phyloP scores from a whole-genome alignment of 2,797 vertebrate genomes.

The Threskiornis aethiopicus region DNA sequence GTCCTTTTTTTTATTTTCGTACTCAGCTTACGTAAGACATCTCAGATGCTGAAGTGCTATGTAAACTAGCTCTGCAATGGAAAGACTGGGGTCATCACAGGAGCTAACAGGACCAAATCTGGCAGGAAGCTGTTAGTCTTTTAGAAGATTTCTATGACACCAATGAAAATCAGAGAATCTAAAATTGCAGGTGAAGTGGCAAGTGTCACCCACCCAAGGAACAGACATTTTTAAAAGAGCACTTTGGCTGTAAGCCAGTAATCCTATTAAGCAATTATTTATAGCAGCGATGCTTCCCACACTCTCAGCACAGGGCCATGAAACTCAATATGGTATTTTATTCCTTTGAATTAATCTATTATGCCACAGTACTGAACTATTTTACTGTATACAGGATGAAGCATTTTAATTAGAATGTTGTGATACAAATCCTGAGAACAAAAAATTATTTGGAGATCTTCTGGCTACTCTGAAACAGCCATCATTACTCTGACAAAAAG shows the following conservation, averaged over 20 bases:
- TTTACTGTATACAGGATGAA: not conserved
- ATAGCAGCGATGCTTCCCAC: not conserved
- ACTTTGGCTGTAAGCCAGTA: not conserved
- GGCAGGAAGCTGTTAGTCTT: not conserved
- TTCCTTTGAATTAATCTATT: not conserved
- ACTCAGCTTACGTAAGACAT: not conserved
- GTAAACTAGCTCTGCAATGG: not conserved
- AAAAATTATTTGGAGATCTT: conserved; percentile 25
- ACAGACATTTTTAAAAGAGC: not conserved
- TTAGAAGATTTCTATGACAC: not conserved
- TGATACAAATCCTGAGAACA: not conserved
- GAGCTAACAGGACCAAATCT: not conserved
- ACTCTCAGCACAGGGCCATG: not conserved
- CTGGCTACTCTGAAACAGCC: not conserved
- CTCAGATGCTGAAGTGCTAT: not conserved
- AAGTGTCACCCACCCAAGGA: not conserved
- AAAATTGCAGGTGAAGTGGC: not conserved
- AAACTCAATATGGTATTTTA: not conserved
- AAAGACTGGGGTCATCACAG: not conserved
- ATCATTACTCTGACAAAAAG: not conserved
- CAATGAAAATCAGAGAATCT: not conserved
- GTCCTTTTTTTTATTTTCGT: no score
- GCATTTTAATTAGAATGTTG: not conserved
- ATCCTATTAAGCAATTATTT: not conserved
- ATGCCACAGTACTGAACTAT: not conserved